A percentile compares a stretch with the other conserved stretches of the same genome.
Conservation (phyloP, 2,113 vertebrate species). For the Rissa tridactyla region DNA sequence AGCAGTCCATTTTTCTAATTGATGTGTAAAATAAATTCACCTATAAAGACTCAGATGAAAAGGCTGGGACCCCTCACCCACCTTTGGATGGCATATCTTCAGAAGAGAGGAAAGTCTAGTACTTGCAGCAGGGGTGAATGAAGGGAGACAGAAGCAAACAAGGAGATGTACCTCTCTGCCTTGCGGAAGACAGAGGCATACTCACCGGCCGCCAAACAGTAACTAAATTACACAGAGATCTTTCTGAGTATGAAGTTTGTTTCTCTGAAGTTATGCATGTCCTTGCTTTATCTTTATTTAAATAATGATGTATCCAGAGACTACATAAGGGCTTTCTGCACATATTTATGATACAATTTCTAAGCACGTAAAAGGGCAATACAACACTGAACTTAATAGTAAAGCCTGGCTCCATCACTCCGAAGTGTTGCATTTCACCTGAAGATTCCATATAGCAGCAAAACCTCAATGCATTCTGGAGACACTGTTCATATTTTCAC, state of each 20-base stretch:
- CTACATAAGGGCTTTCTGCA: not conserved
- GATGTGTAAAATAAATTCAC: not conserved
- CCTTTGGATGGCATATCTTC: not conserved
- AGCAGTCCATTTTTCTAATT: not conserved
- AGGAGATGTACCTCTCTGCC: not conserved
- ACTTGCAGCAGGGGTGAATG: not conserved
- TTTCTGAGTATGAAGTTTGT: not conserved
- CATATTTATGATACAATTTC: not conserved
- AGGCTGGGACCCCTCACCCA: not conserved
- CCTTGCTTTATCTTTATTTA: not conserved
- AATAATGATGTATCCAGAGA: not conserved
- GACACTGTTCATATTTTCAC: not conserved
- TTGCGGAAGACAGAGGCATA: not conserved
- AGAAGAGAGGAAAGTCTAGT: not conserved
- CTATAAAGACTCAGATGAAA: not conserved
- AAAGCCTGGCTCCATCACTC: not conserved
- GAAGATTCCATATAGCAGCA: not conserved
- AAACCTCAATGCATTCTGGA: not conserved
- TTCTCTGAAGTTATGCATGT: not conserved
- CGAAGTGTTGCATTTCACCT: not conserved
- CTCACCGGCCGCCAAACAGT: not conserved
- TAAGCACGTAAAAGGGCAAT: not conserved
- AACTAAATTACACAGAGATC: not conserved
- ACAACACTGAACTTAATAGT: not conserved
- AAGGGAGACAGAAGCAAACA: not conserved